phyloP scores from a whole-genome alignment of 2,888 invertebrate genomes.

The Elmis aenea region DNA sequence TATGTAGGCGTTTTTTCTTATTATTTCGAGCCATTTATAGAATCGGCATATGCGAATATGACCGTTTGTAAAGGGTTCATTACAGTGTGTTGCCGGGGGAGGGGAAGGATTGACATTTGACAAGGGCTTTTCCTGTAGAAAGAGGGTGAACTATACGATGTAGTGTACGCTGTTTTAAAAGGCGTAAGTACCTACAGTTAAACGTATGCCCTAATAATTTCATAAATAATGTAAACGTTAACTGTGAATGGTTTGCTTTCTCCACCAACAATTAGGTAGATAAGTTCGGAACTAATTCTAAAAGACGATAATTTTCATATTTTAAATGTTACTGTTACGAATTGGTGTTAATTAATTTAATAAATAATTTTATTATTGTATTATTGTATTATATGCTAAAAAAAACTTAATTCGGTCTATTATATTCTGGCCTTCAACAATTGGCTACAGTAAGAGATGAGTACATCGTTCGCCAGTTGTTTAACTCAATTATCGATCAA shows the following conservation, averaged over 20 bases:
- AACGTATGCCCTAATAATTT: no score
- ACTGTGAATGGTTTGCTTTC: no score
- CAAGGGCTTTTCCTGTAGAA: constrained; percentile 27
- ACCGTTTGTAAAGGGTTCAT: constrained; percentile 35
- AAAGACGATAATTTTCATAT: no score
- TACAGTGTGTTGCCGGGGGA: constrained; percentile 26
- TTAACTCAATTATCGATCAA: constrained; percentile 50
- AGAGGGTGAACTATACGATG: constrained; percentile 17
- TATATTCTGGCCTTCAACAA: constrained; percentile 16
- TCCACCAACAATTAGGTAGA: no score
- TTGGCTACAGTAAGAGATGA: constrained; percentile 35
- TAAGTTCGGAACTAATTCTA: no score
- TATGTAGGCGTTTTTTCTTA: constrained; percentile 17
- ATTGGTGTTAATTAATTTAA: no score
- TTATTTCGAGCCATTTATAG: constrained; percentile 15
- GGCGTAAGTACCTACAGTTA: no score
- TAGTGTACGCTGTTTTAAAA: constrained; percentile 10
- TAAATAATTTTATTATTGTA: no score
- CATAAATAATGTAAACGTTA: no score
- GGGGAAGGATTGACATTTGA: constrained; percentile 36
- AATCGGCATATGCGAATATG: constrained; percentile 32
- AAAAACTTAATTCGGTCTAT: no score
- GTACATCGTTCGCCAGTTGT: constrained; percentile 47
- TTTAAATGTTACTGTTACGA: no score
- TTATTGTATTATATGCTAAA: no score